phyloP scores from a whole-genome alignment of 2,888 invertebrate species.

The Eulithis testata region DNA sequence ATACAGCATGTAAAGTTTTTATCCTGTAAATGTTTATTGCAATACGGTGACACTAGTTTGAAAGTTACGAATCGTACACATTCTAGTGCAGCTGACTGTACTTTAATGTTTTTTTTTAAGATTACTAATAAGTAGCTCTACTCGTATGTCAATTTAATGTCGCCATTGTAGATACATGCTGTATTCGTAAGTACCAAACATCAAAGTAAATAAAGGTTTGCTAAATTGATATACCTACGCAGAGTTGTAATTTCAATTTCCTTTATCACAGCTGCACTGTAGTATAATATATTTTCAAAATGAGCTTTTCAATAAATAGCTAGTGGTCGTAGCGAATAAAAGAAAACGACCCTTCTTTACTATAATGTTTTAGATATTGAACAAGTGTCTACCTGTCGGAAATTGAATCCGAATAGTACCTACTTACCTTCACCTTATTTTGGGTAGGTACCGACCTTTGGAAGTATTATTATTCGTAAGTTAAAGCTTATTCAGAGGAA shows the following conservation, averaged over 20 bases:
- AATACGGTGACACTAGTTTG: too few relatives aligned
- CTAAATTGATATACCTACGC: slow-evolving; percentile 50
- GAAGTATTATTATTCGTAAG: too few relatives aligned
- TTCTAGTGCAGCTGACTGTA: too few relatives aligned
- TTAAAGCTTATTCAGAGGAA: too few relatives aligned
- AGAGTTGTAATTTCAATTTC: slow-evolving; percentile 49
- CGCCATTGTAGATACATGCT: too few relatives aligned
- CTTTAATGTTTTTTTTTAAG: too few relatives aligned
- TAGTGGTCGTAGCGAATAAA: slow-evolving; percentile 51
- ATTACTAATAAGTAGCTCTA: too few relatives aligned
- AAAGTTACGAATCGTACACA: too few relatives aligned
- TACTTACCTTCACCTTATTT: background rate
- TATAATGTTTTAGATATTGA: slow-evolving; percentile 38
- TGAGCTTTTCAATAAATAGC: slow-evolving; percentile 61
- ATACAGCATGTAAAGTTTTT: too few relatives aligned
- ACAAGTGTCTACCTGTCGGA: slow-evolving; percentile 31
- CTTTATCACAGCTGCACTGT: slow-evolving; percentile 53
- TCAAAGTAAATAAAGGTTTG: slow-evolving; percentile 45
- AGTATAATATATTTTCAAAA: slow-evolving; percentile 48
- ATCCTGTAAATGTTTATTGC: too few relatives aligned
- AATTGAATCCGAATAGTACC: slow-evolving; percentile 9
- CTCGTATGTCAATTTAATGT: too few relatives aligned
- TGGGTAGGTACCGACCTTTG: too few relatives aligned
- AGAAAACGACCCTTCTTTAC: slow-evolving; percentile 46
- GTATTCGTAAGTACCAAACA: slow-evolving; percentile 26